phyloP scores from a whole-genome alignment of 2,888 invertebrate genomes.

The Blastobasis lacticolella region DNA sequence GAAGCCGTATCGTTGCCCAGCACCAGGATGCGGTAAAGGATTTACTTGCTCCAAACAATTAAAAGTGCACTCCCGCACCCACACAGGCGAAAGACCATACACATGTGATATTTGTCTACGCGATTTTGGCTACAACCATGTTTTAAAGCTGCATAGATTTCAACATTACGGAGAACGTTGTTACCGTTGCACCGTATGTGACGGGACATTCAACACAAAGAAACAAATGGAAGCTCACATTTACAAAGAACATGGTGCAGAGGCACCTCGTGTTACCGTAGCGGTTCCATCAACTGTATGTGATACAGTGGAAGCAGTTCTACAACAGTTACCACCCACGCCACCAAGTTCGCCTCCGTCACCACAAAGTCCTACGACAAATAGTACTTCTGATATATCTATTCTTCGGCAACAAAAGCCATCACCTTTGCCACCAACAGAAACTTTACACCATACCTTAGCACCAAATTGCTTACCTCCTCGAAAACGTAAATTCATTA shows the following conservation, averaged over 20 bases:
- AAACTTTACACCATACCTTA: constrained; percentile 40
- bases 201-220: constrained; percentile 92
- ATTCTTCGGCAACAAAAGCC: constrained; percentile 30
- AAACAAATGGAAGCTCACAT: constrained; percentile 94
- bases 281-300: constrained; percentile 47
- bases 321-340: constrained; percentile 70
- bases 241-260: constrained; percentile 69
- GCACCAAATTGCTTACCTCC: constrained; percentile 78
- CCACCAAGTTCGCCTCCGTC: constrained; percentile 74
- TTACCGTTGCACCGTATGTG: constrained; percentile 93
- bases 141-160: constrained; percentile 89
- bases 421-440: constrained; percentile 69
- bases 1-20: constrained; percentile 87
- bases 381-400: constrained; percentile 15
- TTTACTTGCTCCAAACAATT: constrained; percentile 94
- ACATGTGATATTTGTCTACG: constrained; percentile 93
- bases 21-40: constrained; percentile 89
- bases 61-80: constrained; percentile 92
- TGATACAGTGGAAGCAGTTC: constrained; percentile 57
- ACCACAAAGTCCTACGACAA: constrained; percentile 49
- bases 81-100: constrained; percentile 93
- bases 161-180: constrained; percentile 94
- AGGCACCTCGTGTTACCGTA: constrained; percentile 51
- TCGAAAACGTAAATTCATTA: constrained; percentile 85
- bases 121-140: constrained; percentile 93